phyloP scores from a whole-genome alignment of 92 coral and sea anemone species.

The Nematostella vectensis region DNA sequence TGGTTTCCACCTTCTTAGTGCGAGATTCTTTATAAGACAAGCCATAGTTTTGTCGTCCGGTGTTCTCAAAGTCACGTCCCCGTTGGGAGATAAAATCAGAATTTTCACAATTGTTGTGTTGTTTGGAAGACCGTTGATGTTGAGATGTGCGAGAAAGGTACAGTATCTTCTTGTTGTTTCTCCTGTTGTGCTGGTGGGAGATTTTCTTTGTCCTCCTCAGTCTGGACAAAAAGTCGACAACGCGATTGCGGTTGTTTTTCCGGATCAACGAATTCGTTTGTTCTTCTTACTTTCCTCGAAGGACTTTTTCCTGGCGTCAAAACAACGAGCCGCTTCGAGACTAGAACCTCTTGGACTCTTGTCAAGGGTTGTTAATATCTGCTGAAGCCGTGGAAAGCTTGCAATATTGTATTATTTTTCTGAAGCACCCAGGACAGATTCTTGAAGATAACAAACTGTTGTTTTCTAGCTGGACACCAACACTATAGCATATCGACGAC shows the following conservation, averaged over 20 bases:
- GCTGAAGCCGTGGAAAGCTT: no score
- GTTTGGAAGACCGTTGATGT: neutral
- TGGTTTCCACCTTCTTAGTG: slow-evolving; percentile 2
- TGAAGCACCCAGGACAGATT: no score
- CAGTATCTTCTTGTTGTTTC: no score
- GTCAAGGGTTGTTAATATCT: no score
- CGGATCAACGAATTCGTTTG: neutral
- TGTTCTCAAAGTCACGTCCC: neutral
- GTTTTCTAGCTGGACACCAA: neutral
- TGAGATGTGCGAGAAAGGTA: neutral
- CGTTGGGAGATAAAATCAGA: neutral
- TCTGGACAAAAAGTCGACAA: no score
- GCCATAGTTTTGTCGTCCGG: slow-evolving; percentile 1
- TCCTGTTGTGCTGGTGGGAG: no score
- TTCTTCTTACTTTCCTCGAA: neutral
- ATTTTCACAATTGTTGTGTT: neutral
- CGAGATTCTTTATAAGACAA: neutral
- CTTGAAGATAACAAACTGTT: neutral
- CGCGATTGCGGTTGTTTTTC: neutral
- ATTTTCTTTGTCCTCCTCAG: no score
- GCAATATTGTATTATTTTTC: no score
- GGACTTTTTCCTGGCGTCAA: neutral
- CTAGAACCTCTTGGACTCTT: no score
- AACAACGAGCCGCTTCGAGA: no score
- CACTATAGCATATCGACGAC: neutral